A percentile compares a stretch with the other conserved stretches of the same genome.
Conservation (phyloP, 2,113 vertebrate genomes). For the Tor tambroides region DNA sequence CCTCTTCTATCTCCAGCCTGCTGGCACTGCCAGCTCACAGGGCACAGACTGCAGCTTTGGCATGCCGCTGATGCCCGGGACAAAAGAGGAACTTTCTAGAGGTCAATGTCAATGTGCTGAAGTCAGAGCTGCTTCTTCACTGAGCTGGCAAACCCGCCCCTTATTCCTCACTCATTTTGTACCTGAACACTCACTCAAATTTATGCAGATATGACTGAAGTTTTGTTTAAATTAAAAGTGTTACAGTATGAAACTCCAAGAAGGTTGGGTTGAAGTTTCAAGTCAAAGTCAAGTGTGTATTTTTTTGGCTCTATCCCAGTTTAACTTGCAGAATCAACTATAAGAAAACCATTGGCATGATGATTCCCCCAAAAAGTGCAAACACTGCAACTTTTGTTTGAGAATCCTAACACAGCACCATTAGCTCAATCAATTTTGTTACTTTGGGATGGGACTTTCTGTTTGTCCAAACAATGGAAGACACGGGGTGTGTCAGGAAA, state of each 20-base stretch:
- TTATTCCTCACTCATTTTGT: conserved; percentile 12
- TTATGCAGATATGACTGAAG: background rate
- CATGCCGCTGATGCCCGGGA: conserved; percentile 66
- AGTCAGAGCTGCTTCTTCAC: conserved; percentile 61
- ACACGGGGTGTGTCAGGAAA: background rate
- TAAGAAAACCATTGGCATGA: background rate
- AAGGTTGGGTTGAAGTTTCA: background rate
- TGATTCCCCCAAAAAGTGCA: background rate
- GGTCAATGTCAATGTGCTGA: conserved; percentile 69
- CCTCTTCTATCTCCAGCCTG: conserved; percentile 68
- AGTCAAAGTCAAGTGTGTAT: background rate
- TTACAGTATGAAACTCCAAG: background rate
- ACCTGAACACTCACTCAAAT: conserved; percentile 6
- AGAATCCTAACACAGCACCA: background rate
- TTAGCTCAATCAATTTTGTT: background rate
- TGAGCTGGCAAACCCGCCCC: background rate
- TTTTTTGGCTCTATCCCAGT: background rate
- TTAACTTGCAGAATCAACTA: background rate
- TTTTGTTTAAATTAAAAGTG: background rate
- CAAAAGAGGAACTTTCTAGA: conserved; percentile 74
- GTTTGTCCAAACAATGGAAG: background rate
- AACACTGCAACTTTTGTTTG: background rate
- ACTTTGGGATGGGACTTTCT: background rate
- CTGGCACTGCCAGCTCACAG: conserved; percentile 70
- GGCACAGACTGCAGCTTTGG: conserved; percentile 73